phyloP scores from a whole-genome alignment of 2,888 invertebrate species.

The Xestobium rufovillosum region DNA sequence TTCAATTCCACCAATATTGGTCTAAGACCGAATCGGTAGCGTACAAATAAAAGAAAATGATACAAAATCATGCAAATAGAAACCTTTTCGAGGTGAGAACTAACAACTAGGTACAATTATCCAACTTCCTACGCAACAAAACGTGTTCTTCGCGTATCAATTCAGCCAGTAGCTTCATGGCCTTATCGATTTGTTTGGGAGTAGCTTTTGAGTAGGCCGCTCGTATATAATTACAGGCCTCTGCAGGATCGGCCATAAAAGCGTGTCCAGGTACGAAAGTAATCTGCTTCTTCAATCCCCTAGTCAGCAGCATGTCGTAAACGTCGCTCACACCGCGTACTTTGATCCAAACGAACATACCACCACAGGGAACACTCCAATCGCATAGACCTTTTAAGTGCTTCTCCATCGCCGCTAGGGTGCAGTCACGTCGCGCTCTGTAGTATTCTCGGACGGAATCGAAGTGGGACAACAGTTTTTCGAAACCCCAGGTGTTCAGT shows the following conservation, averaged over 20 bases:
- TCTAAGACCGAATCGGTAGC: too few species aligned
- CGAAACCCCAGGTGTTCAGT: slow-evolving; percentile 52
- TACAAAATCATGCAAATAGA: background rate
- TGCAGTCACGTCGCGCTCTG: slow-evolving; percentile 53
- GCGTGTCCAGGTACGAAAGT: slow-evolving; percentile 69
- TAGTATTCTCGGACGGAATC: slow-evolving; percentile 55
- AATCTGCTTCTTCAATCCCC: slow-evolving; percentile 60
- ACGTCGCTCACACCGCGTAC: slow-evolving; percentile 62
- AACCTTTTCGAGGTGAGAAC: background rate
- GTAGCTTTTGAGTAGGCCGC: slow-evolving; percentile 64
- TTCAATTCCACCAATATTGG: too few species aligned
- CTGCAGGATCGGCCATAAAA: slow-evolving; percentile 55
- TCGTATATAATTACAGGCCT: slow-evolving; percentile 60
- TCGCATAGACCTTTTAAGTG: slow-evolving; percentile 56
- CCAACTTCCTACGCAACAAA: slow-evolving; percentile 39
- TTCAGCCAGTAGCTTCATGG: slow-evolving; percentile 52
- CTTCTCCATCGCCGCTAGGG: slow-evolving; percentile 52
- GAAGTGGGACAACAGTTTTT: slow-evolving; percentile 55
- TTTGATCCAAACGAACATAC: slow-evolving; percentile 73
- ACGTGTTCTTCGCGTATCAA: slow-evolving; percentile 54
- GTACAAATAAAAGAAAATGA: too few species aligned
- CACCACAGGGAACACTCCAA: slow-evolving; percentile 60
- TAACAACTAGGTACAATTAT: slow-evolving; percentile 33
- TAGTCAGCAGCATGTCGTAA: slow-evolving; percentile 62
- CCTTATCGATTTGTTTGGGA: slow-evolving; percentile 57